Evolutionary conservation across 2,888 invertebrate species (phyloP).

Genomic region (Drosophila recens): DNA sequence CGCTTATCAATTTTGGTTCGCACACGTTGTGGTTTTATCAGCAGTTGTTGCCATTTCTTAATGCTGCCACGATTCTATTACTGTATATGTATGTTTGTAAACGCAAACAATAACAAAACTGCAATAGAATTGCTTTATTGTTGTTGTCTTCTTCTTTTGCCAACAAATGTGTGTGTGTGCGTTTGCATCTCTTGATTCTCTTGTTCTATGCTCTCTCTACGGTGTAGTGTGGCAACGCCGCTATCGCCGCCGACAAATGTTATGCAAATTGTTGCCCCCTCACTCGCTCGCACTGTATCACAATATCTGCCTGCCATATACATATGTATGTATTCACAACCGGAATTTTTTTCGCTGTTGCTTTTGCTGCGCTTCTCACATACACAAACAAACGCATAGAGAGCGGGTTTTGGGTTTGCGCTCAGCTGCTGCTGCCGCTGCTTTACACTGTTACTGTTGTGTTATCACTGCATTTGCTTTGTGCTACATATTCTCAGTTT

Average conservation of each 20-base stretch:
- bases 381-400: conserved; percentile 63
- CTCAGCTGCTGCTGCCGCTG: conserved; percentile 65
- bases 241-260: conserved; percentile 32
- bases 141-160: background rate
- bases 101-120: conserved; percentile 52
- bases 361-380: conserved; percentile 71
- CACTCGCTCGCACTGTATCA: conserved; percentile 37
- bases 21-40: conserved; percentile 52
- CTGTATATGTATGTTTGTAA: background rate
- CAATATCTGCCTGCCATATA: conserved; percentile 7
- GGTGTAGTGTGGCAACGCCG: conserved; percentile 50
- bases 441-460: conserved; percentile 43
- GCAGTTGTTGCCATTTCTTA: conserved; percentile 7
- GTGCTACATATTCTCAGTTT: conserved; percentile 64
- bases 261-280: conserved; percentile 59
- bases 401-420: conserved; percentile 41
- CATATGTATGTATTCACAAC: conserved; percentile 57
- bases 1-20: conserved; percentile 43
- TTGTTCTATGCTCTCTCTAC: conserved; percentile 5
- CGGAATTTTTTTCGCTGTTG: conserved; percentile 76
- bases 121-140: conserved; percentile 7
- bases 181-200: conserved; percentile 22
- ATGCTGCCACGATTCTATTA: conserved; percentile 26
- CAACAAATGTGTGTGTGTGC: background rate
- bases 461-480: conserved; percentile 77